These are phyloP conservation scores for human (Homo sapiens) DNA, from an alignment of 2,113 vertebrate species.

Conservation along the genomic window GRCh38 chr6:68666501-68667000, in stretches of 20 bases:
- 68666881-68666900: background rate
- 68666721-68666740: background rate
- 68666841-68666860: background rate
- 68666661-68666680: background rate
- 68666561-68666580: background rate
- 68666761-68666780: background rate
- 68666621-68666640: background rate
- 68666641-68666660: background rate
- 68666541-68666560: background rate
- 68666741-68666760: background rate
- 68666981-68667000: background rate
- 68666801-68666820: background rate
- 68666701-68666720: constrained; percentile 4
- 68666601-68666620: background rate
- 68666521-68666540: background rate
- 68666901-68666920: background rate
- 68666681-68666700: background rate
- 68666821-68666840: background rate
- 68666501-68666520: background rate
- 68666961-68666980: background rate
- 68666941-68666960: background rate
- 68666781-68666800: background rate
- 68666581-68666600: background rate
- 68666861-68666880: constrained; percentile 3
- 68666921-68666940: background rate